Evolutionary conservation across 2,888 invertebrate species (phyloP).

Genomic region (Eupithecia centaureata): DNA sequence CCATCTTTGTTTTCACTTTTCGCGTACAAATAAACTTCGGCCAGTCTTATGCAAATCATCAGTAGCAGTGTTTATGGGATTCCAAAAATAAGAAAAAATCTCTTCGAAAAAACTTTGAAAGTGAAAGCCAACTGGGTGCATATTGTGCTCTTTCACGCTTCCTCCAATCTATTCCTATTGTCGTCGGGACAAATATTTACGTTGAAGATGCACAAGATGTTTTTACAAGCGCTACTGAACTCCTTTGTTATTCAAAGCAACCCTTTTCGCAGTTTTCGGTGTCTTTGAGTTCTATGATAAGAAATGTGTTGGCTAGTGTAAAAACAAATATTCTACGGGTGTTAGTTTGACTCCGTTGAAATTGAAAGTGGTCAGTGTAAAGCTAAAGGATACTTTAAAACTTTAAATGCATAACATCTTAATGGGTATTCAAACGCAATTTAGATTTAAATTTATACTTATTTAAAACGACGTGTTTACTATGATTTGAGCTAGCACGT

Average conservation of each 20-base stretch:
- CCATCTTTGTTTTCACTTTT: conserved; percentile 81
- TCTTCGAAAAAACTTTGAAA: conserved; percentile 64
- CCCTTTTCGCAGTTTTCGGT: conserved; percentile 73
- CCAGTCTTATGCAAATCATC: conserved; percentile 80
- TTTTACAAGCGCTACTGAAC: conserved; percentile 77
- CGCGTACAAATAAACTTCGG: conserved; percentile 72
- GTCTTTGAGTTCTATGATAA: conserved; percentile 63
- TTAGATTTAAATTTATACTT: too few species aligned
- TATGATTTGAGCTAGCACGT: too few species aligned
- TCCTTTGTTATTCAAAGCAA: conserved; percentile 76
- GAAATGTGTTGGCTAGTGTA: conserved; percentile 50
- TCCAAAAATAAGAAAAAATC: conserved; percentile 60
- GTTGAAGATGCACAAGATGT: conserved; percentile 79
- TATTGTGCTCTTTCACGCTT: conserved; percentile 75
- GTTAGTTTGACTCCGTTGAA: conserved; percentile 21
- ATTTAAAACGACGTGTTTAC: too few species aligned
- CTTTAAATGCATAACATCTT: background rate
- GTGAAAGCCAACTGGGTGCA: conserved; percentile 79
- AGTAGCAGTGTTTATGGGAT: conserved; percentile 74
- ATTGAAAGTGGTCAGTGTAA: conserved; percentile 29
- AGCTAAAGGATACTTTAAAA: background rate
- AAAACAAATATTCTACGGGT: conserved; percentile 41
- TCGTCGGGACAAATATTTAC: conserved; percentile 79
- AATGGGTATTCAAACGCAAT: background rate
- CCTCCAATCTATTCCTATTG: conserved; percentile 58